These are phyloP conservation scores for Lophotriccus pileatus DNA, from an alignment of 2,797 vertebrate species.

Conservation along the genomic window DNA sequence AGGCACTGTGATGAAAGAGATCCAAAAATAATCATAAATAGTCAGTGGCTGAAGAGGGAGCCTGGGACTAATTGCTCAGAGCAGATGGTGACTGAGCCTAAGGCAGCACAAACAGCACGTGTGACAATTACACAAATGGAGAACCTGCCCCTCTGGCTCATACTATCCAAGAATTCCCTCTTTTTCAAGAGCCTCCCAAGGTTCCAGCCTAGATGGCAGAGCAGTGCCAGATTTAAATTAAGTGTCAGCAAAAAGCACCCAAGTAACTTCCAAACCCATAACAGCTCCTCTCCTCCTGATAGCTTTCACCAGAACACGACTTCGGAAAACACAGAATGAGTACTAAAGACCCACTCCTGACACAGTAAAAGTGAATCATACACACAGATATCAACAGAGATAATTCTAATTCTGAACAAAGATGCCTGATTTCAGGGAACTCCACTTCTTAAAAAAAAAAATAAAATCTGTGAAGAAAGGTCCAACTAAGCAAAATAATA, in stretches of 20 bases:
- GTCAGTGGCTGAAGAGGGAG: not conserved
- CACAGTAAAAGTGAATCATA: not conserved
- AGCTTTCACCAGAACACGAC: not conserved
- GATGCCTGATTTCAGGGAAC: slow-evolving; percentile 15
- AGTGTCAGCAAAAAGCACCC: not conserved
- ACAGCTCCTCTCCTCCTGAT: not conserved
- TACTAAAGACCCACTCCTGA: not conserved
- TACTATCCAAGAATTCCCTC: not conserved
- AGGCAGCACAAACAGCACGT: not conserved
- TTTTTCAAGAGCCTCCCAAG: not conserved
- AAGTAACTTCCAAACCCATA: not conserved
- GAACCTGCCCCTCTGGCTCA: not conserved
- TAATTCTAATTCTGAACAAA: not conserved
- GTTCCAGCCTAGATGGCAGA: not conserved
- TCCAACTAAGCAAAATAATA: slow-evolving; percentile 54
- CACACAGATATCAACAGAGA: not conserved
- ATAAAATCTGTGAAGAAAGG: not conserved
- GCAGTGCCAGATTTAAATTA: not conserved
- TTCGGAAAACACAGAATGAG: not conserved
- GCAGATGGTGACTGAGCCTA: not conserved
- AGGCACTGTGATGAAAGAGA: not conserved
- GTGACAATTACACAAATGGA: not conserved
- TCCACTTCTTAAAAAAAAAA: not conserved
- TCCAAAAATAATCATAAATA: not conserved
- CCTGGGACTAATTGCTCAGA: not conserved